Percentiles rank a stretch among this genome's conserved stretches.
phyloP scores from a whole-genome alignment of 2,888 invertebrate genomes.

The Diogma glabrata region DNA sequence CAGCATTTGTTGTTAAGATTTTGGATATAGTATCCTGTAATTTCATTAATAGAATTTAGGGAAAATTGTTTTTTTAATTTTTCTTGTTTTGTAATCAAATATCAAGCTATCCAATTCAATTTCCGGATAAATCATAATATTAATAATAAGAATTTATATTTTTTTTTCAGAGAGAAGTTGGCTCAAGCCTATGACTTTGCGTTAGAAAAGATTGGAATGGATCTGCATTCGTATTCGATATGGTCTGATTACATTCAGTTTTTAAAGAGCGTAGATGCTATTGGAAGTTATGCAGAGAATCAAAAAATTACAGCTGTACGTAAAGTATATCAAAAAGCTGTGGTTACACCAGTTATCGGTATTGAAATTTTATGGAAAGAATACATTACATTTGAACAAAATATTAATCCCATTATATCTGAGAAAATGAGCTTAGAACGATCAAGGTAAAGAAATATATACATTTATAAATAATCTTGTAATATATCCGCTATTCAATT shows the following conservation, averaged over 20 bases:
- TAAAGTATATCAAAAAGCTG: conserved; percentile 92
- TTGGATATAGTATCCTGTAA: too few species aligned
- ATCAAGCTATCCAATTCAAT: too few species aligned
- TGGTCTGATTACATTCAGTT: conserved; percentile 98
- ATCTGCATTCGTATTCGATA: conserved; percentile 90
- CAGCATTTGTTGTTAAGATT: too few species aligned
- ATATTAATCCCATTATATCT: conserved; percentile 65
- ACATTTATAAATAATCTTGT: conserved; percentile 11
- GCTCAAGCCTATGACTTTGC: conserved; percentile 99
- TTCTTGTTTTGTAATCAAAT: too few species aligned
- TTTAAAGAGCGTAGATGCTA: conserved; percentile 89
- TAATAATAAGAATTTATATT: too few species aligned
- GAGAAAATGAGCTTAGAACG: conserved; percentile 97
- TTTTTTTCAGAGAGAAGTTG: conserved; percentile 87
- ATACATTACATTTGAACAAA: conserved; percentile 92
- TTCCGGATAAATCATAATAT: too few species aligned
- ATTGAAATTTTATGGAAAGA: conserved; percentile 97
- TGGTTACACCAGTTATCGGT: conserved; percentile 92
- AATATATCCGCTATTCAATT: too few species aligned
- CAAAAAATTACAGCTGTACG: conserved; percentile 97
- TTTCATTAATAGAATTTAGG: too few species aligned
- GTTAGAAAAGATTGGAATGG: conserved; percentile 96
- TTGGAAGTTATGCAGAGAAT: conserved; percentile 98
- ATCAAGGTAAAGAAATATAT: conserved; percentile 49
- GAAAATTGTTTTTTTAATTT: too few species aligned